A percentile compares a stretch with the other conserved stretches of the same genome.
These are phyloP conservation scores for Virgularia gustaviana DNA, from an alignment of 92 coral and sea anemone species.

Conservation along the genomic window DNA sequence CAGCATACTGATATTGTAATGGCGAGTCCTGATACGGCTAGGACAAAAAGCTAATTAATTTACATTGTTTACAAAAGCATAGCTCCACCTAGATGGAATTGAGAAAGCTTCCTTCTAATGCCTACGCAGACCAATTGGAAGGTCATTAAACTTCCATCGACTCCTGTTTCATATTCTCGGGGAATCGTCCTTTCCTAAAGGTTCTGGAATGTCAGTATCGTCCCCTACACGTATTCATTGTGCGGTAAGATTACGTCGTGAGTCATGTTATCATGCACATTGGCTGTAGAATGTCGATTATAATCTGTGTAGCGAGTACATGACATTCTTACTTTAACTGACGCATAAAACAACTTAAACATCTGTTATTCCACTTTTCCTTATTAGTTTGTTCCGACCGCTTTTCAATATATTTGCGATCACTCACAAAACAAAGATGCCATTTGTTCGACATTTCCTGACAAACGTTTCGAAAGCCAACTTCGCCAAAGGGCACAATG, in stretches of 20 bases:
- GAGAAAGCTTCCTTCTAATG: background rate
- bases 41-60: conserved; percentile 31
- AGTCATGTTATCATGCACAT: background rate
- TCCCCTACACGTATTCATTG: too few relatives aligned
- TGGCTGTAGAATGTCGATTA: conserved; percentile 16
- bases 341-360: background rate
- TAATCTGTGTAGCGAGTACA: conserved; percentile 16
- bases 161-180: too few relatives aligned
- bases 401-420: background rate
- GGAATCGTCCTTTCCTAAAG: too few relatives aligned
- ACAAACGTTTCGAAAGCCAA: too few relatives aligned
- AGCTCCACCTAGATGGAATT: conserved; percentile 10
- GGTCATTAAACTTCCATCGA: background rate
- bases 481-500: too few relatives aligned
- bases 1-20: conserved; percentile 26
- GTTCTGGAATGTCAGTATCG: too few relatives aligned
- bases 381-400: background rate
- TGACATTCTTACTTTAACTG: background rate
- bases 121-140: background rate
- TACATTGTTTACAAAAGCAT: conserved; percentile 36
- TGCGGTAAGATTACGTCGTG: background rate
- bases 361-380: conserved; percentile 1
- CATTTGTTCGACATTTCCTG: too few relatives aligned
- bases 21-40: conserved; percentile 16
- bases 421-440: too few relatives aligned